Base-by-base conservation (phyloP, 1,140 invertebrate genomes). In the Archivesica marissinica region DNA sequence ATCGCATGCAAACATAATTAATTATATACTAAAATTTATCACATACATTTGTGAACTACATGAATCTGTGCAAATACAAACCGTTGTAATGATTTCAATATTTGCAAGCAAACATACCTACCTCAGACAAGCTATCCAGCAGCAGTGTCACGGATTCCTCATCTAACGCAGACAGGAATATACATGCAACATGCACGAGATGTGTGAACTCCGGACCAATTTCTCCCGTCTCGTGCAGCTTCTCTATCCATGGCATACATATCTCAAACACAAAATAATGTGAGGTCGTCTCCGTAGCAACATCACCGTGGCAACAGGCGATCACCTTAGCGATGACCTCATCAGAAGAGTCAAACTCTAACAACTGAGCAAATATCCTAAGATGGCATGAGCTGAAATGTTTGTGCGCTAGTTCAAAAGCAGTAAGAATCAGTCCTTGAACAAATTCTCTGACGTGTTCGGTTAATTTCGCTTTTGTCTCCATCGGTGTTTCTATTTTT, bases 201-300 rank as follows among this genome's bases (percentile, higher is more conserved):
- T 87, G 86, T 56, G 39, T 76, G 38, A 78, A 64, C 66, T 88
- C 83, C 23, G 59, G 39, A 17, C 23, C 38, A 35, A 76, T 66
- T 52, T 80, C 38, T 25, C 61, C 76, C 23, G 33, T 33, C 52
- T 61, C 47, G 25, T 87, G 76, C 25, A 85, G 50, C 52, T 88
- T 77, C 30, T 87, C 56, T 64, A 89, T 54, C 89, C 89, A 89
- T 50, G 89, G 89, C 39, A 89, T 70, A 88, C 87, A 88, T 28
- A 89, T 86, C 52, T 87, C 70, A 78, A 89, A 89, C 41, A 89
- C 87, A 87, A 89, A 89, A 52, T 88, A 89, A 59, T 80, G 72
- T 44, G 88, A 87, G 30, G 81, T 79, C 54, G 87, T 82, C 61
- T 88, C 79, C 23, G 64, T 83, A 20, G n/a, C 50, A 25, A 84